Base-by-base conservation (phyloP, 1,140 invertebrate species). In the Eurosta solidaginis region DNA sequence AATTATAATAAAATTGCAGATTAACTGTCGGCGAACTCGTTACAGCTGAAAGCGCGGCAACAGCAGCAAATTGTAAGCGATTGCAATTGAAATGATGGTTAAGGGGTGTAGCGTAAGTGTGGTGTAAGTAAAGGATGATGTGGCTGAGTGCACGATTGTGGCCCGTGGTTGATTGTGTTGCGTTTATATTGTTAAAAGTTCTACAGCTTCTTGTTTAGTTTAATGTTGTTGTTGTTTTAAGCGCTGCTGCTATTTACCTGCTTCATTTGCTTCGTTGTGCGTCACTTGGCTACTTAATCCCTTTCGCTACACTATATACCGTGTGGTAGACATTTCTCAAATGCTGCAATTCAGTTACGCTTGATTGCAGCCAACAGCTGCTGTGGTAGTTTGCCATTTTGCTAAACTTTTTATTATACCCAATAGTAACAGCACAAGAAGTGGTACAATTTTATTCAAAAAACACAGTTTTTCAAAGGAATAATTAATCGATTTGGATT, bases 1-100 rank as follows among this genome's bases (percentile, higher is more conserved):
- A 85, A 85, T 85, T 85, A 85, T 85, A 85, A 85, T 85, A 85
- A 85, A 85, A 85, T 85, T 85, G 84, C 83, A 85, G 83, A 85
- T 85, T 85, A 85, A 85, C 83, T 83, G 82, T 84, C 50, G 50
- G 47, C 33, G 77, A 49, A 83, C 80, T 83, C 82, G 82, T 84
- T 84, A 84, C 84, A 82, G 59, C n/a, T 68, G 59, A 68, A 68
- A 17, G 36, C 17, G 59, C n/a, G n/a, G 59, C 49, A 52, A 40
- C 45, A 47, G 59, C 59, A 20, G 25, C 25, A 14, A 33, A 5
- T 22, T 14, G 20, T 6, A 22, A 52, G 20, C 29, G n/a, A 68
- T 22, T 25, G 3, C 54, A 17, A 14, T 12, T n/a, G 29, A 12
- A 1, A 17, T n/a, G 54, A 4, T 9, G 1, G n/a, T n/a, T n/a